Evolutionary conservation across 30 jellyfish, hydroid and myxozoan species (phyloP), one percentile per base, ranked within the genome.

Genomic region (Pseudorhiza aurosa): DNA sequence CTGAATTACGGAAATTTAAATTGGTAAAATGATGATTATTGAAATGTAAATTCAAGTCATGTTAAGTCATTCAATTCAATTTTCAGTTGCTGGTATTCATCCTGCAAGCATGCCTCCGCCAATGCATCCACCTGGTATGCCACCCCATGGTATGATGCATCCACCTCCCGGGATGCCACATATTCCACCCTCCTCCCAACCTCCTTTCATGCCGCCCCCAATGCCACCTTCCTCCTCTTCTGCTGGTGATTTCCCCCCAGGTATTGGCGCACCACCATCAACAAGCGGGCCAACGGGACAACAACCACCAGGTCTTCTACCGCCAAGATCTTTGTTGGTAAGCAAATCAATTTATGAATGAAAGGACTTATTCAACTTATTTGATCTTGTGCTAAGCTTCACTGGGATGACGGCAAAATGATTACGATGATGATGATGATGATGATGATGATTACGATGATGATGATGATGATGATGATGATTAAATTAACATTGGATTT

Each of bases 91-190:
- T 36, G 46, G 40, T 31, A n/a, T 68, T 47, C 74, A 59, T 17
- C 77, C 85, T 6, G 47, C 78, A 60, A 77, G 64, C 27, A 39
- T 69, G 64, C 89, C 85, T 1, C 77, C 87, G 24, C 19, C 75
- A 30, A 60, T 87, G 32, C 91, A 83, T 9, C 89, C 90, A 0
- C 91, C 78, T 0, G 91, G 86, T 31, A 19, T 77, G 15, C 96
- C 88, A 36, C 93, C 93, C 14, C 96, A 89, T 69, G 95, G 95
- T 8, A 43, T 88, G 58, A 75, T 83, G 94, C 96, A 82, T 33
- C 97, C 90, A 36, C 95, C 87, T 6, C 97, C 97, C 14, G 87
- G 83, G 17, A 72, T 88, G 68, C 94, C 93, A 17, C 90, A 89
- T 15, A 50, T 74, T 59, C 86, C 64, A 7, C 93, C 85, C 9